These are phyloP conservation scores for Panonychus citri DNA, from an alignment of 1,140 invertebrate genomes.

Conservation along the genomic window DNA sequence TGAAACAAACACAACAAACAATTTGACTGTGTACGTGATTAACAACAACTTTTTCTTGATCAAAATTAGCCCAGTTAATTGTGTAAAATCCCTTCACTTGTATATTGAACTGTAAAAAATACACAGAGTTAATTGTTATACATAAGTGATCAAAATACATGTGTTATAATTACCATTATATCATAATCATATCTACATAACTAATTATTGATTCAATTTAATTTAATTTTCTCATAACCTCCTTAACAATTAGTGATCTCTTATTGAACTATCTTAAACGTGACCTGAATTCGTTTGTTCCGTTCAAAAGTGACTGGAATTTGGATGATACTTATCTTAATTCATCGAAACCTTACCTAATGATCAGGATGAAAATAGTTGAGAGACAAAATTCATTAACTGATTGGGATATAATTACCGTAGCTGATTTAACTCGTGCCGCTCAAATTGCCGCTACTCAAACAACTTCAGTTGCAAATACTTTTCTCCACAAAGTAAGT, in stretches of 20 bases:
- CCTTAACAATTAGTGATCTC: conserved; percentile 65
- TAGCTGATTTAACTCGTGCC: conserved; percentile 23
- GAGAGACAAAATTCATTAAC: background rate
- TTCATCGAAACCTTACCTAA: conserved; percentile 59
- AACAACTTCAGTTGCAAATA: conserved; percentile 43
- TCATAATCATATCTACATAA: too few relatives aligned
- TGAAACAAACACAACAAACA: too few relatives aligned
- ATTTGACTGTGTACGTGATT: too few relatives aligned
- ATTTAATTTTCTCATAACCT: too few relatives aligned
- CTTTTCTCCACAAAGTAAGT: conserved; percentile 46
- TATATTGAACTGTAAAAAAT: too few relatives aligned
- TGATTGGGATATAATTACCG: conserved; percentile 26
- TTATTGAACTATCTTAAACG: conserved; percentile 62
- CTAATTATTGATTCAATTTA: conserved; percentile 13
- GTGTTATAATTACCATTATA: too few relatives aligned
- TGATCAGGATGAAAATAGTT: conserved; percentile 41
- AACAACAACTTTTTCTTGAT: too few relatives aligned
- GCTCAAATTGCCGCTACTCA: conserved; percentile 22
- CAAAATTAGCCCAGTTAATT: too few relatives aligned
- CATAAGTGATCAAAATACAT: too few relatives aligned
- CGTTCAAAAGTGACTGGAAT: conserved; percentile 82
- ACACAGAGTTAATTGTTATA: too few relatives aligned
- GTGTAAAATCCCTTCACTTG: too few relatives aligned
- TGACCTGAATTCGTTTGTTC: conserved; percentile 66
- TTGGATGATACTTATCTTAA: conserved; percentile 83